Evolutionary conservation across 2,888 invertebrate genomes (phyloP).

Genomic region (Caenorhabditis afra): DNA sequence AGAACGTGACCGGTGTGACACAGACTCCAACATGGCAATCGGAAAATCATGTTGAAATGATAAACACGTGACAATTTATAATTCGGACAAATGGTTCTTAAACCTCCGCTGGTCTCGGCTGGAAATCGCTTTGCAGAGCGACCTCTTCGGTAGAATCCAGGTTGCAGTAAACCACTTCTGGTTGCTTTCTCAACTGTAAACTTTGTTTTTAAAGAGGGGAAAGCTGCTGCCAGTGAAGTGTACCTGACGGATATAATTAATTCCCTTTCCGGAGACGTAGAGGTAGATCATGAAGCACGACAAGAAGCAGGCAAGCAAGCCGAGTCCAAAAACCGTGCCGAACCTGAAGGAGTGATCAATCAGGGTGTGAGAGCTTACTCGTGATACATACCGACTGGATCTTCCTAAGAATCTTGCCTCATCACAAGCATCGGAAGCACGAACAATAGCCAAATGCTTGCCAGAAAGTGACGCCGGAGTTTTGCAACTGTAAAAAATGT

Average conservation of each 20-base stretch:
- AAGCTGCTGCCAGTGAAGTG: too few species aligned
- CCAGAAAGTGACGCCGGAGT: conserved; percentile 32
- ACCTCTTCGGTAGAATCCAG: conserved; percentile 57
- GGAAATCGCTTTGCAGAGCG: conserved; percentile 60
- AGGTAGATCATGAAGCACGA: conserved; percentile 25
- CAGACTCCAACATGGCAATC: background rate
- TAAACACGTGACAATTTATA: conserved; percentile 5
- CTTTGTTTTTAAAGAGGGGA: conserved; percentile 6
- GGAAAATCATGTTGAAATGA: background rate
- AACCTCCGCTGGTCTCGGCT: conserved; percentile 67
- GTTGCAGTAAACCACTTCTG: conserved; percentile 64
- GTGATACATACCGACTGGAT: conserved; percentile 29
- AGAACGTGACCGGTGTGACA: conserved; percentile 23
- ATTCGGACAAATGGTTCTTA: conserved; percentile 37
- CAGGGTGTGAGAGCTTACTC: background rate
- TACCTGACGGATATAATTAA: conserved; percentile 21
- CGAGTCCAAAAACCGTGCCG: conserved; percentile 37
- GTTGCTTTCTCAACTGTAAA: conserved; percentile 45
- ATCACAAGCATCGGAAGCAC: conserved; percentile 48
- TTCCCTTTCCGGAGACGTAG: conserved; percentile 40
- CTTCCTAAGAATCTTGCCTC: conserved; percentile 29
- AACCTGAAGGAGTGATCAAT: conserved; percentile 29
- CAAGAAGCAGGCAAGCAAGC: conserved; percentile 27
- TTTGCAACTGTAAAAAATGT: conserved; percentile 36
- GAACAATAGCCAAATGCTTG: conserved; percentile 30